These are phyloP conservation scores for Agriopis marginaria DNA, from an alignment of 2,888 invertebrate species.

Conservation along the genomic window DNA sequence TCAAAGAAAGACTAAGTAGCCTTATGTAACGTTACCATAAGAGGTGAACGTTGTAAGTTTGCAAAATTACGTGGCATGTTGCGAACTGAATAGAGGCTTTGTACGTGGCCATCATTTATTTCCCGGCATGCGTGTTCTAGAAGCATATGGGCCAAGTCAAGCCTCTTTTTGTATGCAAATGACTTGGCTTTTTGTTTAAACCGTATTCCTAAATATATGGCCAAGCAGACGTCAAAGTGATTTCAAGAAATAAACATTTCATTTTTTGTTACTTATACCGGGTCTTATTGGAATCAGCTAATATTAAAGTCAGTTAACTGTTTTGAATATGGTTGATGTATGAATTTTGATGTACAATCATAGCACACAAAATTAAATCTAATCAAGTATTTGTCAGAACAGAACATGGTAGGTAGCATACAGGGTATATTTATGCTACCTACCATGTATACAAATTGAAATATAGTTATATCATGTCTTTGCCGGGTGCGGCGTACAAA, in stretches of 20 bases:
- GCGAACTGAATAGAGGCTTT: slow-evolving; percentile 10
- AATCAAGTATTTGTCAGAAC: too few species aligned
- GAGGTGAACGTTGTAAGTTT: neutral
- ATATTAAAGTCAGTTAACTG: neutral
- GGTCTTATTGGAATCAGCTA: neutral
- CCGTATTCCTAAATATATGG: slow-evolving; percentile 20
- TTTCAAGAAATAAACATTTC: slow-evolving; percentile 19
- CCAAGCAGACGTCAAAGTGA: slow-evolving; percentile 10
- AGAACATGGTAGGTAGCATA: too few species aligned
- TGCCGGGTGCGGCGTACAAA: too few species aligned
- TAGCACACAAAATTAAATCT: too few species aligned
- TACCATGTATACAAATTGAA: too few species aligned
- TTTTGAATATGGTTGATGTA: neutral
- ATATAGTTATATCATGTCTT: too few species aligned
- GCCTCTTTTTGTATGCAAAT: slow-evolving; percentile 59
- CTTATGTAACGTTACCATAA: slow-evolving; percentile 1
- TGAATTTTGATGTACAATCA: too few species aligned
- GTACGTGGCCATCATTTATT: slow-evolving; percentile 48
- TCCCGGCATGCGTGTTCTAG: slow-evolving; percentile 53
- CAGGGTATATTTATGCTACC: too few species aligned
- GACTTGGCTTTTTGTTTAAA: slow-evolving; percentile 40
- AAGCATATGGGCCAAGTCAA: slow-evolving; percentile 55
- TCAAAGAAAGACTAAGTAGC: neutral
- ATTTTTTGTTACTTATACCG: slow-evolving; percentile 10
- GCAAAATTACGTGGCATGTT: slow-evolving; percentile 15